These are phyloP conservation scores for Mellilla xanthometata DNA, from an alignment of 2,888 invertebrate species.

Conservation along the genomic window DNA sequence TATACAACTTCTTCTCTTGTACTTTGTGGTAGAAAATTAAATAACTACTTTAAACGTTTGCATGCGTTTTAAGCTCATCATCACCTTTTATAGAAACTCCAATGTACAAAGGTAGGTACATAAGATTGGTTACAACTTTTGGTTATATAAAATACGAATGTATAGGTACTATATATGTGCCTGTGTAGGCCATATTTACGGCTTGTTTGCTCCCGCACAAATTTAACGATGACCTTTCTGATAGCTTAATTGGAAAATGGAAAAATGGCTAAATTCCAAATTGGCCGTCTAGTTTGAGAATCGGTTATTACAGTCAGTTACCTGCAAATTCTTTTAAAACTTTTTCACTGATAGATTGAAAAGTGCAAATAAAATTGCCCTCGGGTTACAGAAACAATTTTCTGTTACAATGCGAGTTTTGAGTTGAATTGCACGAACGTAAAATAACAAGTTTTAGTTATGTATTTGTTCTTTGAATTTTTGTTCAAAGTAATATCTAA, in stretches of 20 bases:
- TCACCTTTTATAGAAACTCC: too few species aligned
- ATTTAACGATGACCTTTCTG: constrained; percentile 24
- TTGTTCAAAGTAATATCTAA: background rate
- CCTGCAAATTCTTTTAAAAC: constrained; percentile 22
- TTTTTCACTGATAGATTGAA: constrained; percentile 24
- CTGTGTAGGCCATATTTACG: constrained; percentile 4
- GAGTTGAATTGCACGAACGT: constrained; percentile 14
- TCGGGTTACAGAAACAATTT: constrained; percentile 20
- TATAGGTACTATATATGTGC: background rate
- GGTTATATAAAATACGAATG: too few species aligned
- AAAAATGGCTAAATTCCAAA: constrained; percentile 16
- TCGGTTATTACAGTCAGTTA: constrained; percentile 21
- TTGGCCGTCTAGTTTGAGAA: constrained; percentile 16
- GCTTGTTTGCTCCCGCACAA: constrained; percentile 9
- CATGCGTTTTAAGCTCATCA: too few species aligned
- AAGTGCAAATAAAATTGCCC: constrained; percentile 25
- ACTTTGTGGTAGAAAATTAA: too few species aligned
- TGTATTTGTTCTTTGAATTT: background rate
- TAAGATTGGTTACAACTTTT: too few species aligned
- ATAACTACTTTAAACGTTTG: too few species aligned
- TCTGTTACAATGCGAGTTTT: constrained; percentile 8
- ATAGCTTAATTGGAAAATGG: constrained; percentile 26
- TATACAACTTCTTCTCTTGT: too few species aligned
- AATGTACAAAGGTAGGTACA: too few species aligned
- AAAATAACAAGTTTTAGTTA: constrained; percentile 7